Percentiles rank a stretch among this genome's conserved stretches.
These are phyloP conservation scores for Aphrocallistes beatrix DNA, from an alignment of 37 sponge, comb jelly and placozoan genomes.

Conservation along the genomic window DNA sequence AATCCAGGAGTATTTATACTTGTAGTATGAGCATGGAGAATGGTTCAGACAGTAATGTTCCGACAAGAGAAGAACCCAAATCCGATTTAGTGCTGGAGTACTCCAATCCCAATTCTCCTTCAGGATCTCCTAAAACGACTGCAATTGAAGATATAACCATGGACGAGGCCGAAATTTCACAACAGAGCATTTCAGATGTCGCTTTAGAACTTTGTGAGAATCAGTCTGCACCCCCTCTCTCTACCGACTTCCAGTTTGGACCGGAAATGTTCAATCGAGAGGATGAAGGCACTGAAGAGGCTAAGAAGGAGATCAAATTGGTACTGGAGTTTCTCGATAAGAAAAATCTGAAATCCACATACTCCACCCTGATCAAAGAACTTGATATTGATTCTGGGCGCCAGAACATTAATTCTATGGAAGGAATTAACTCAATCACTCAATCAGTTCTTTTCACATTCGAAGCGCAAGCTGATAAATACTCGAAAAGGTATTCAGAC, in stretches of 20 bases:
- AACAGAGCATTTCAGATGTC: not conserved
- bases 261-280: conserved; percentile 1
- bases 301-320: not conserved
- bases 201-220: not conserved
- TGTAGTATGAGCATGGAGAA: not conserved
- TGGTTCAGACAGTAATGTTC: not conserved
- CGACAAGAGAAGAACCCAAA: not conserved
- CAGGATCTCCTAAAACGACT: not conserved
- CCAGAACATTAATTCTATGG: not conserved
- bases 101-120: not conserved
- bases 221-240: not conserved
- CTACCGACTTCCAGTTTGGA: not conserved
- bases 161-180: not conserved
- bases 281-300: not conserved
- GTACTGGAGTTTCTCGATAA: not conserved
- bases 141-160: not conserved
- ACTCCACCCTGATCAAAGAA: not conserved
- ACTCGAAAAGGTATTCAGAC: not conserved
- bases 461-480: conserved; percentile 4
- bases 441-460: not conserved
- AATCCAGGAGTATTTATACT: not conserved
- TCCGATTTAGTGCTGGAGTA: not conserved
- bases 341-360: not conserved
- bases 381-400: not conserved
- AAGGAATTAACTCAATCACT: not conserved